These are phyloP conservation scores for Rhabditoides inermis DNA, from an alignment of 2,888 invertebrate genomes.

Conservation along the genomic window DNA sequence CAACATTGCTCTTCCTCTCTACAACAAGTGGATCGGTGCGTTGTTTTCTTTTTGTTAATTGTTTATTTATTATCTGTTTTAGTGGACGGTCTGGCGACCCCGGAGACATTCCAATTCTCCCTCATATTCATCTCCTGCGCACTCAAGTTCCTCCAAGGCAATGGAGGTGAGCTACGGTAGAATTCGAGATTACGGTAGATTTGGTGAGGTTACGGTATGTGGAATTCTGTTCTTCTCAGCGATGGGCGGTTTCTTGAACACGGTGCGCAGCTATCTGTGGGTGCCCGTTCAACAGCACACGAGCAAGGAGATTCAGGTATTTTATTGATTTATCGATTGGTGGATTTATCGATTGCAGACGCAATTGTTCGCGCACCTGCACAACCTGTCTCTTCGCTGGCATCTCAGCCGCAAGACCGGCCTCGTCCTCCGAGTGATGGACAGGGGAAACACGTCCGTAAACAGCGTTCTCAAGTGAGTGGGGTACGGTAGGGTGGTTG, in stretches of 20 bases:
- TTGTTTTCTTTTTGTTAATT: conserved; percentile 9
- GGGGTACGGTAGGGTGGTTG: neutral
- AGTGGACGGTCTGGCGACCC: conserved; percentile 73
- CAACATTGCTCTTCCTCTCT: conserved; percentile 85
- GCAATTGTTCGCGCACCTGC: conserved; percentile 42
- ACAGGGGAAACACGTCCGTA: conserved; percentile 89
- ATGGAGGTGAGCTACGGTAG: conserved; percentile 66
- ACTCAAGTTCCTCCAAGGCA: conserved; percentile 88
- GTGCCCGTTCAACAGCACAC: conserved; percentile 90
- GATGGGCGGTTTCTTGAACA: conserved; percentile 72
- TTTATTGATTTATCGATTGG: neutral
- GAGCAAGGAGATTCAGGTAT: conserved; percentile 73
- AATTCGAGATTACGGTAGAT: no score
- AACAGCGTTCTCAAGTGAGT: conserved; percentile 73
- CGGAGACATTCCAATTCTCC: conserved; percentile 72
- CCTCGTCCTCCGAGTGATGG: conserved; percentile 90
- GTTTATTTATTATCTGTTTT: conserved; percentile 42
- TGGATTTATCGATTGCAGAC: conserved; percentile 16
- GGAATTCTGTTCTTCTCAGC: conserved; percentile 12
- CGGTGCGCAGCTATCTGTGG: conserved; percentile 83
- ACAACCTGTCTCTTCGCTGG: conserved; percentile 76
- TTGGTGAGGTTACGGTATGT: no score
- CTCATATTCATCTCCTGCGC: conserved; percentile 74
- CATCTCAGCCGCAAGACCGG: conserved; percentile 89
- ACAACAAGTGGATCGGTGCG: conserved; percentile 81